phyloP scores from a whole-genome alignment of 2,797 vertebrate species.

The Anguilla anguilla region DNA sequence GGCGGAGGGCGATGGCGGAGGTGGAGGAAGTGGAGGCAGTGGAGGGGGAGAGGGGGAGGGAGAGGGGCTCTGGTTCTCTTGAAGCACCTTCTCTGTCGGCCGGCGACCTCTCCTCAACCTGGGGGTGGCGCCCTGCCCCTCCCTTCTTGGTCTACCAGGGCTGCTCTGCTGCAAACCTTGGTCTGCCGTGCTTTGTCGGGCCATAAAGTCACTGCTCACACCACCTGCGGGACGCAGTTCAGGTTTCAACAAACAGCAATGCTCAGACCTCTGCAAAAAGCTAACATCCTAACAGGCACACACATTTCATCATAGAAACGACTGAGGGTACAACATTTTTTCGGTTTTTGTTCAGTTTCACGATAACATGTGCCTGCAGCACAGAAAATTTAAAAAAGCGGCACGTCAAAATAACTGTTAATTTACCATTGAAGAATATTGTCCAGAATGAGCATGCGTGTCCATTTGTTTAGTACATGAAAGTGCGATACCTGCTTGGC shows the following conservation, averaged over 20 bases:
- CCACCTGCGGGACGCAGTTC: conserved; percentile 48
- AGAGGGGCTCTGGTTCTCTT: conserved; percentile 73
- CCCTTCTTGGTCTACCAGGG: conserved; percentile 55
- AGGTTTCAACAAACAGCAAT: neutral
- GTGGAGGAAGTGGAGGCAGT: neutral
- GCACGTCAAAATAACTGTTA: neutral
- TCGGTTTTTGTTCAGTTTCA: neutral
- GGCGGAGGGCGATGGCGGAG: conserved; percentile 39
- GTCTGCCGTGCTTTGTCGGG: conserved; percentile 46
- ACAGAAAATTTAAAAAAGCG: neutral
- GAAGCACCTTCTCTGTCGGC: conserved; percentile 76
- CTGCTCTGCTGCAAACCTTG: conserved; percentile 43
- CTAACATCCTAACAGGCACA: neutral
- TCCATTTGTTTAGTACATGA: no score
- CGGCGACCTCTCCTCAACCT: conserved; percentile 75
- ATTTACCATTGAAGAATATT: neutral
- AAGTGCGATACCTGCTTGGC: conserved; percentile 61
- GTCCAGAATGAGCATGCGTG: neutral
- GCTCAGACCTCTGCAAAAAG: neutral
- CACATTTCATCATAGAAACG: neutral
- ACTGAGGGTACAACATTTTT: neutral
- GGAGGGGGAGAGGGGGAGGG: no score
- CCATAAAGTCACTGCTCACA: conserved; percentile 41
- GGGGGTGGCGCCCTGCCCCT: conserved; percentile 52
- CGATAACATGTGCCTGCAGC: neutral